Evolutionary conservation across 2,797 vertebrate species (phyloP).

Genomic region (Melanogrammus aeglefinus): DNA sequence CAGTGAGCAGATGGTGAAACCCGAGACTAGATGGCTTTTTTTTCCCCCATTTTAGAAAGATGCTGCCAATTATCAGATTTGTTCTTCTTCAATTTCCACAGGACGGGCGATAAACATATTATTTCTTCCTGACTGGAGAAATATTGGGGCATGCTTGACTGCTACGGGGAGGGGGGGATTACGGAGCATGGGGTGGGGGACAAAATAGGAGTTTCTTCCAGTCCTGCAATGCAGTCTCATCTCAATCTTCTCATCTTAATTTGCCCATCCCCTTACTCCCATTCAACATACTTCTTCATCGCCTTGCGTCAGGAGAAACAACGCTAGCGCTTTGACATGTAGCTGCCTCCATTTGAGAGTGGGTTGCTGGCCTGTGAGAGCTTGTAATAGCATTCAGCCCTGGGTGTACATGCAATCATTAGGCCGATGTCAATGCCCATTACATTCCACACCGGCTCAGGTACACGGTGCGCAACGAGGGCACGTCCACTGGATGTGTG

Average conservation of each 20-base stretch:
- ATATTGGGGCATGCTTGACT: no score
- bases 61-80: no score
- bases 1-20: no score
- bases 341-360: conserved; percentile 56
- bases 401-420: conserved; percentile 67
- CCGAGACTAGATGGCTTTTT: no score
- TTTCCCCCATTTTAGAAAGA: no score
- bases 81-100: no score
- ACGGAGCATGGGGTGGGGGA: neutral
- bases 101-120: no score
- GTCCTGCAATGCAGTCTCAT: conserved; percentile 28
- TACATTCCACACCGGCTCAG: conserved; percentile 65
- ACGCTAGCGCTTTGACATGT: no score
- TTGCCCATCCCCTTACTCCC: conserved; percentile 40
- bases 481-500: neutral
- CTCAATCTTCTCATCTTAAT: conserved; percentile 52
- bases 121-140: no score
- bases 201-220: conserved; percentile 62
- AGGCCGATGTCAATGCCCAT: conserved; percentile 63
- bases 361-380: conserved; percentile 59
- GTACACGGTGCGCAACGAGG: conserved; percentile 53
- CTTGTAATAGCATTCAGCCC: conserved; percentile 69
- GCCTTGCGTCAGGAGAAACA: conserved; percentile 2
- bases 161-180: no score
- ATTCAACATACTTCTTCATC: conserved; percentile 42